Percentiles rank a stretch among this genome's conserved stretches.
phyloP scores from a whole-genome alignment of 2,888 invertebrate genomes.

The Lithophane socia region DNA sequence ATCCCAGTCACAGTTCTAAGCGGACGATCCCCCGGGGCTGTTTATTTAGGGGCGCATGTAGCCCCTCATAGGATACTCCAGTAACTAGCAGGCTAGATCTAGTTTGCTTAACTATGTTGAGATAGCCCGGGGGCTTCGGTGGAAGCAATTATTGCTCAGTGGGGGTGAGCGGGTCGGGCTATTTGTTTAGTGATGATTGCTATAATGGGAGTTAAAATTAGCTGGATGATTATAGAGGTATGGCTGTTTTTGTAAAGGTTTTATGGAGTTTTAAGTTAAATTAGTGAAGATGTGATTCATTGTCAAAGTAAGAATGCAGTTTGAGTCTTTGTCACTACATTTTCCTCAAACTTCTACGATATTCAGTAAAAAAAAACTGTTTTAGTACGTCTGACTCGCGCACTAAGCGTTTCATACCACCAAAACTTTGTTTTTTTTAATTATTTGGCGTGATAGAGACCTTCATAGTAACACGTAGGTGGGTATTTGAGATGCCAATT shows the following conservation, averaged over 20 bases:
- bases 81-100: conserved; percentile 24
- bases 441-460: background rate
- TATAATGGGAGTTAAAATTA: background rate
- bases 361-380: no score
- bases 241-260: background rate
- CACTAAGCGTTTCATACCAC: no score
- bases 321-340: background rate
- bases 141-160: conserved; percentile 34
- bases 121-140: conserved; percentile 27
- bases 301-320: background rate
- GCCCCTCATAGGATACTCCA: conserved; percentile 11
- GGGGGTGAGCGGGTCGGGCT: background rate
- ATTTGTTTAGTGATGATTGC: background rate
- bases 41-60: conserved; percentile 47
- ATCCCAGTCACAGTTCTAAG: background rate
- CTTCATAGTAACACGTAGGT: background rate
- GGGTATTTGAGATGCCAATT: background rate
- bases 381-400: no score
- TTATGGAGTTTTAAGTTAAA: background rate
- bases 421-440: background rate
- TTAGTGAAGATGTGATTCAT: no score
- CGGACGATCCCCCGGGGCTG: conserved; percentile 36
- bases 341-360: no score
- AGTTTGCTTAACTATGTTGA: conserved; percentile 45
- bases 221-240: background rate